Base-by-base conservation (phyloP, 2,888 invertebrate genomes). In the Tipula helvola region DNA sequence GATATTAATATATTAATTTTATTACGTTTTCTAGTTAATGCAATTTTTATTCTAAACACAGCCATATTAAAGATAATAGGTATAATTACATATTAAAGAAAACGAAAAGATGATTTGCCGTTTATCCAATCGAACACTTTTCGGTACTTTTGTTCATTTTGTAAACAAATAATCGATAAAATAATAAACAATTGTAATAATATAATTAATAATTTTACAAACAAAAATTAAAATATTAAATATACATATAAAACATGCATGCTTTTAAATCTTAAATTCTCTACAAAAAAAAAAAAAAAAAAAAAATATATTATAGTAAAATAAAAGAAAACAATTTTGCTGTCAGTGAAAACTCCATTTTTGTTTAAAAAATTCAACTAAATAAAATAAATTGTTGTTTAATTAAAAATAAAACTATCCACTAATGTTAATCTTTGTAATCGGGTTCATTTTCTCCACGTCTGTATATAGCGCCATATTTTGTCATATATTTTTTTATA, bases 401-500 rank as follows among this genome's bases (percentile, higher is more conserved):
- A 71, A 71, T 71, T 71, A 28, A 71, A 71, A 71, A 71, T 71
- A 71, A 71, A 71, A 71, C 28, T 71, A 71, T 28, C 18, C 28
- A 10, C 71, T 71, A 71, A 71, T 71, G 47, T 52, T 36, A 86
- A 86, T 90, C 90, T 87, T 89, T 89, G 88, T 89, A 90, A 87
- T 90, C 90, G 2, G 90, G 90, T 89, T 90, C 90, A 87, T 90
- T 90, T 41, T 88, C 88, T 7, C 90, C 89, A 85, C 89, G 86
- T 88, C 87, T 85, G 92, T 97, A 97, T 42, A 95, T 93, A 1
- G 95, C 94, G 0, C 97, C 98, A 91, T 97, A 98, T 91, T 98
- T 98, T 36, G 95, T 95, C 99, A 99, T 99, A 92, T 99, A 99
- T 90, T 98, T 98, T 90, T 94, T 95, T 87, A 99, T 97, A 91